Conservation (phyloP, 1,140 invertebrate species). For the Drosophila carrolli region DNA sequence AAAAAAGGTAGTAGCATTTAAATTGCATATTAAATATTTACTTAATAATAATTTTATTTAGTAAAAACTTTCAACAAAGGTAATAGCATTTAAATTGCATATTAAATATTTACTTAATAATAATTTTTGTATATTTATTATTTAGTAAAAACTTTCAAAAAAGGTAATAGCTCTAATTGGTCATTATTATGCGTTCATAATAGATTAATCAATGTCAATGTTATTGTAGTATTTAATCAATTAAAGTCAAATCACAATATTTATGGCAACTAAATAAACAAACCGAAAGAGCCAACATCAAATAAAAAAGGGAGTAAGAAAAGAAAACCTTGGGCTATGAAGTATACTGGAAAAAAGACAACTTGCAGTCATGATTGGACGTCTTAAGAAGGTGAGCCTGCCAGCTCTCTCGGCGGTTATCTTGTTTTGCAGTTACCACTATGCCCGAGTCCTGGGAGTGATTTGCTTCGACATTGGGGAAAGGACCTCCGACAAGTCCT, state of each 20-base stretch:
- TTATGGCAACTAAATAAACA: background rate
- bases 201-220: too few relatives aligned
- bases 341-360: background rate
- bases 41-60: too few relatives aligned
- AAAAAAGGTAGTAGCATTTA: too few relatives aligned
- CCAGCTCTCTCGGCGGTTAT: slow-evolving; percentile 24
- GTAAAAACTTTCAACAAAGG: too few relatives aligned
- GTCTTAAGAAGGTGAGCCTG: slow-evolving; percentile 14
- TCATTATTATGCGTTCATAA: too few relatives aligned
- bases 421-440: slow-evolving; percentile 24
- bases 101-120: too few relatives aligned
- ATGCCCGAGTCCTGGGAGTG: slow-evolving; percentile 37
- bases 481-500: slow-evolving; percentile 2
- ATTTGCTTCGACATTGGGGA: slow-evolving; percentile 27
- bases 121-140: too few relatives aligned
- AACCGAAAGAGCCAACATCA: background rate
- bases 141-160: too few relatives aligned
- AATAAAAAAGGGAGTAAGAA: background rate
- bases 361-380: slow-evolving; percentile 32
- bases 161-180: background rate
- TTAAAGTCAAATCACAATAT: background rate
- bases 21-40: too few relatives aligned
- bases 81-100: too few relatives aligned
- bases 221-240: background rate
- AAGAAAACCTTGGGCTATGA: background rate